phyloP scores from a whole-genome alignment of 2,113 vertebrate genomes.

The Leptosomus discolor region DNA sequence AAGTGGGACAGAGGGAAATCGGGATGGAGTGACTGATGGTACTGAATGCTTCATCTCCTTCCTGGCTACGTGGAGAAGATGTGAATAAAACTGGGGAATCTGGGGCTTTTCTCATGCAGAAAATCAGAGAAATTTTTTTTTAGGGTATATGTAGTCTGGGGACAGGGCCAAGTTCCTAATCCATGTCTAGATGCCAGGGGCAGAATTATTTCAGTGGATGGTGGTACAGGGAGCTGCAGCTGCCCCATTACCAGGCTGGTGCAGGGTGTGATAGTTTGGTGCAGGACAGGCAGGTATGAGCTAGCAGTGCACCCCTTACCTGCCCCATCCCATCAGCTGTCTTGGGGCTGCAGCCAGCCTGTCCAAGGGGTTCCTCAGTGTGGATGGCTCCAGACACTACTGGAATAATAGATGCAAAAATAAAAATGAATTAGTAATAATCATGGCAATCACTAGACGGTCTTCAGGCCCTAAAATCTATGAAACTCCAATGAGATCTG shows the following conservation, averaged over 20 bases:
- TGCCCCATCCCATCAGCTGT: fast-evolving
- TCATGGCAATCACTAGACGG: not conserved
- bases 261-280: not conserved
- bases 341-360: not conserved
- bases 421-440: not conserved
- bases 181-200: not conserved
- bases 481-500: not conserved
- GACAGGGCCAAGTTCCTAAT: not conserved
- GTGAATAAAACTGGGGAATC: not conserved
- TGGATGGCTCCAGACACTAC: not conserved
- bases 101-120: not conserved
- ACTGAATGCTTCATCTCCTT: not conserved
- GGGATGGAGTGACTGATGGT: not conserved
- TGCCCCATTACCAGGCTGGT: not conserved
- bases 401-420: too few species aligned
- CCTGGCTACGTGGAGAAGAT: not conserved
- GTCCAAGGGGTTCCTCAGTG: not conserved
- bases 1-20: not conserved
- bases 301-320: not conserved
- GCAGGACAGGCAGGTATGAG: not conserved
- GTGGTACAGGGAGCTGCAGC: not conserved
- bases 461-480: not conserved
- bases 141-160: not conserved
- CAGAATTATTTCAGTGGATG: not conserved
- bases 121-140: not conserved